Percentiles rank a stretch among this genome's conserved stretches.
Evolutionary conservation across 2,113 vertebrate species (phyloP).

Genomic region (Anseranas semipalmata): DNA sequence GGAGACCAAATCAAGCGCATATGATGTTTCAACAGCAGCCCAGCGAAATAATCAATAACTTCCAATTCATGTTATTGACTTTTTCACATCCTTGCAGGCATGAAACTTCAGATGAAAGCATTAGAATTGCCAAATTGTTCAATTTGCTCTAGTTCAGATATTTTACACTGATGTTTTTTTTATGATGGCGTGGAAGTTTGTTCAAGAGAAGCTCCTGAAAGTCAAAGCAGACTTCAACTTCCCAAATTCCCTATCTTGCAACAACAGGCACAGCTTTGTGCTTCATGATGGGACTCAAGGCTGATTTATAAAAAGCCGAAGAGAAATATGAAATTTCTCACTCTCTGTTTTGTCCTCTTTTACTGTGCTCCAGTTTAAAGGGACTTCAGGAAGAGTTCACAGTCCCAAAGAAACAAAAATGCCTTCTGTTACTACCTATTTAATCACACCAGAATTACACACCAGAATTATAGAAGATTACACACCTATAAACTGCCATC

Average conservation of each 20-base stretch:
- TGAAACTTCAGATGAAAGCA: constrained; percentile 28
- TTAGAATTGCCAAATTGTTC: not conserved
- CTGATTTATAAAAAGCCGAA: not conserved
- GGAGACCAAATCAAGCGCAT: constrained; percentile 33
- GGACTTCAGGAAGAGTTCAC: not conserved
- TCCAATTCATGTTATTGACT: constrained; percentile 65
- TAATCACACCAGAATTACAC: not conserved
- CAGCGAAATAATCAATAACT: constrained; percentile 58
- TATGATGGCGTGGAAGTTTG: not conserved
- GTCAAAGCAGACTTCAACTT: not conserved
- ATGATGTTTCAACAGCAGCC: constrained; percentile 18
- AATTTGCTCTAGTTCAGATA: constrained; percentile 5
- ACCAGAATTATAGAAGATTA: not conserved
- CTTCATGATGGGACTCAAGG: not conserved
- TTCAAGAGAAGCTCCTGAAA: not conserved
- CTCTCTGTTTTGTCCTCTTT: not conserved
- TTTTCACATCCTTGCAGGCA: constrained; percentile 37
- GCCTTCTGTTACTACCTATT: not conserved
- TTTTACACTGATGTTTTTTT: constrained; percentile 35
- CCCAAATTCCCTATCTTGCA: not conserved
- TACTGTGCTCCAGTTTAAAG: not conserved
- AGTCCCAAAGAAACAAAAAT: not conserved
- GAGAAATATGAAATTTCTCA: not conserved
- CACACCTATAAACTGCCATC: not conserved
- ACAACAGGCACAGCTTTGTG: too few species aligned